phyloP scores from a whole-genome alignment of 2,797 vertebrate genomes.

The Sorex maritimensis region DNA sequence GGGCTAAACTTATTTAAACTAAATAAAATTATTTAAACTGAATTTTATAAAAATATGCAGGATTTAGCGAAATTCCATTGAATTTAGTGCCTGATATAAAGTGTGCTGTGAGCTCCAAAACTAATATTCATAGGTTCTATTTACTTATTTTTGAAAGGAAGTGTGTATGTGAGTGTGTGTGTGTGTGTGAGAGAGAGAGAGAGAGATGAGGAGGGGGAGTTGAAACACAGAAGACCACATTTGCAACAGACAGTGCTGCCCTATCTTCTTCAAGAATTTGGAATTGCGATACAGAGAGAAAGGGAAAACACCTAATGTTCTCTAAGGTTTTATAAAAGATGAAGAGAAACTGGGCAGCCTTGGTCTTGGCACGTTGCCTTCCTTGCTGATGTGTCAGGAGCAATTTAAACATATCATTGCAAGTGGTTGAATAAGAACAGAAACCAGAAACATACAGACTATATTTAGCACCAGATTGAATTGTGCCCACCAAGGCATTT shows the following conservation, averaged over 20 bases:
- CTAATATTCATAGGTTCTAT: neutral
- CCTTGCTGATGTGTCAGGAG: constrained; percentile 84
- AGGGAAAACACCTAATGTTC: constrained; percentile 26
- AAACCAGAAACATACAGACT: constrained; percentile 83
- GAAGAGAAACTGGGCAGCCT: constrained; percentile 63
- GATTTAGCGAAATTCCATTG: neutral
- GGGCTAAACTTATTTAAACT: neutral
- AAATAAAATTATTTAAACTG: constrained; percentile 34
- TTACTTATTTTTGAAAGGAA: constrained; percentile 3
- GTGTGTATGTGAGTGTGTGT: too few species aligned
- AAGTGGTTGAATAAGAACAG: constrained; percentile 86
- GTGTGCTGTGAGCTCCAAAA: neutral
- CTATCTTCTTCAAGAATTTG: neutral
- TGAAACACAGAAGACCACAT: neutral
- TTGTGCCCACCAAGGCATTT: neutral
- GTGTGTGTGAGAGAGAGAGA: accelerated
- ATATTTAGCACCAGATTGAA: constrained; percentile 61
- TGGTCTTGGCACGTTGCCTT: constrained; percentile 77
- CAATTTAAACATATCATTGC: constrained; percentile 85
- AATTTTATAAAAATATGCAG: neutral
- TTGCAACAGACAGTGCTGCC: neutral
- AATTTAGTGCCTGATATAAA: neutral
- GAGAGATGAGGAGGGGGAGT: neutral
- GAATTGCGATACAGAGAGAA: constrained; percentile 38
- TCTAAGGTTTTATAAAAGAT: constrained; percentile 72